Evolutionary conservation across 2,888 invertebrate genomes (phyloP).

Genomic region (Ennomos quercinarius): DNA sequence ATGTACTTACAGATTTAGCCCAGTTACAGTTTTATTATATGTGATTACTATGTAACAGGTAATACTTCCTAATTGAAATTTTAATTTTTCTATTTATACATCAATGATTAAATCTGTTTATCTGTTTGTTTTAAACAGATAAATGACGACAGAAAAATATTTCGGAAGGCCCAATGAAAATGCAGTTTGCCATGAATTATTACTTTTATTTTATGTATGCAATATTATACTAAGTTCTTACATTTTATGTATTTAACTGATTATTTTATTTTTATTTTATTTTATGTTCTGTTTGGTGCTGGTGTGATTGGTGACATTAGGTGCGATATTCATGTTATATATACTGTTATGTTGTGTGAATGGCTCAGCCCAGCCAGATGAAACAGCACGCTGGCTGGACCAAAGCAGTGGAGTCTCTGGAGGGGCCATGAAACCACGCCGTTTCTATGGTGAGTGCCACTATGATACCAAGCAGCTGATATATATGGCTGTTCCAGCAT

Average conservation of each 20-base stretch:
- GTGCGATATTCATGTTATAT: conserved; percentile 85
- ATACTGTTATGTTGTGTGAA: conserved; percentile 84
- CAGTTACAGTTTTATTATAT: no score
- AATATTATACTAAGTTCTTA: conserved; percentile 21
- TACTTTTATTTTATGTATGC: not conserved
- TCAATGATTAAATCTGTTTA: no score
- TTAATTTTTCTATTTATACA: no score
- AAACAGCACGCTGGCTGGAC: conserved; percentile 80
- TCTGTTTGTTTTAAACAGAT: no score
- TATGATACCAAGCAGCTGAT: conserved; percentile 22
- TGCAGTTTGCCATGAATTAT: no score
- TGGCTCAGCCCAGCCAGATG: conserved; percentile 83
- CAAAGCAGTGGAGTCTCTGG: conserved; percentile 68
- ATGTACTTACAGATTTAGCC: no score
- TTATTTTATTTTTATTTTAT: conserved; percentile 67
- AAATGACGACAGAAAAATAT: no score
- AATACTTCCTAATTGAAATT: no score
- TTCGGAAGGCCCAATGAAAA: no score
- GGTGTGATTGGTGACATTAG: conserved; percentile 80
- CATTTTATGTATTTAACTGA: conserved; percentile 36
- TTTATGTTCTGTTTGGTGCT: conserved; percentile 81
- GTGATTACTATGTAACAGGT: no score
- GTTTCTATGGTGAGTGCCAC: conserved; percentile 81
- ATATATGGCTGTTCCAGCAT: conserved; percentile 38
- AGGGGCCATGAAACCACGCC: conserved; percentile 71